Percentiles rank a stretch among this genome's conserved stretches.
Conservation (phyloP, 2,113 vertebrate genomes). For the Phainopepla nitens region DNA sequence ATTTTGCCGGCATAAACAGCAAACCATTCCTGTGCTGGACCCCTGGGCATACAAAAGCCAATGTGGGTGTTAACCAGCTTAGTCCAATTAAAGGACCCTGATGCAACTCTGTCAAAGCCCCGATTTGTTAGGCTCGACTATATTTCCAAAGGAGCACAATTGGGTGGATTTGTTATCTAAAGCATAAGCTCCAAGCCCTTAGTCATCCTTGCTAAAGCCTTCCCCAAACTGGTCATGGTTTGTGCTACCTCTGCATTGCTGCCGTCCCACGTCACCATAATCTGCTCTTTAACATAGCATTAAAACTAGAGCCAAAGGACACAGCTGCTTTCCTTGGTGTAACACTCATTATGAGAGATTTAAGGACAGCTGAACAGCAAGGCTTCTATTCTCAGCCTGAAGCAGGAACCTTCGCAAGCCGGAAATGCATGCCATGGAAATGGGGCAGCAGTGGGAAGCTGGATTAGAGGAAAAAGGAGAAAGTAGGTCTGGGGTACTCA, state of each 20-base stretch:
- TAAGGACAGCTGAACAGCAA: slow-evolving; percentile 35
- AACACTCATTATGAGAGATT: slow-evolving; percentile 51
- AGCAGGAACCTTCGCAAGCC: slow-evolving; percentile 26
- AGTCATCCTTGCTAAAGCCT: slow-evolving; percentile 59
- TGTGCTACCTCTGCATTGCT: neutral
- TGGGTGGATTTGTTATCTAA: slow-evolving; percentile 53
- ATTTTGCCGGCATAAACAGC: neutral
- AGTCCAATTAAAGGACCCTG: slow-evolving; percentile 61
- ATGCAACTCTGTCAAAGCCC: neutral
- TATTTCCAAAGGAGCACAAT: slow-evolving; percentile 23
- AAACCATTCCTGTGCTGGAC: neutral
- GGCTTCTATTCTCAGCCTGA: slow-evolving; percentile 41
- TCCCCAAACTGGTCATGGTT: slow-evolving; percentile 12
- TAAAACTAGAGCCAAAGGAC: slow-evolving; percentile 56
- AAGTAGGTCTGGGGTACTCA: neutral
- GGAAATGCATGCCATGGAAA: slow-evolving; percentile 42
- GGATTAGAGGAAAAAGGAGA: neutral
- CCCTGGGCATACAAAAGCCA: neutral
- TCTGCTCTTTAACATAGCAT: slow-evolving; percentile 53
- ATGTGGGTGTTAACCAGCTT: slow-evolving; percentile 47
- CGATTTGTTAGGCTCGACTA: slow-evolving; percentile 44
- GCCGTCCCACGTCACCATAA: slow-evolving; percentile 16
- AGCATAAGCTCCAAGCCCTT: slow-evolving; percentile 37
- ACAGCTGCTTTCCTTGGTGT: slow-evolving; percentile 44
- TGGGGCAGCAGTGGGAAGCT: slow-evolving; percentile 29